These are phyloP conservation scores for Conomelus anceps DNA, from an alignment of 2,888 invertebrate genomes.

Conservation along the genomic window DNA sequence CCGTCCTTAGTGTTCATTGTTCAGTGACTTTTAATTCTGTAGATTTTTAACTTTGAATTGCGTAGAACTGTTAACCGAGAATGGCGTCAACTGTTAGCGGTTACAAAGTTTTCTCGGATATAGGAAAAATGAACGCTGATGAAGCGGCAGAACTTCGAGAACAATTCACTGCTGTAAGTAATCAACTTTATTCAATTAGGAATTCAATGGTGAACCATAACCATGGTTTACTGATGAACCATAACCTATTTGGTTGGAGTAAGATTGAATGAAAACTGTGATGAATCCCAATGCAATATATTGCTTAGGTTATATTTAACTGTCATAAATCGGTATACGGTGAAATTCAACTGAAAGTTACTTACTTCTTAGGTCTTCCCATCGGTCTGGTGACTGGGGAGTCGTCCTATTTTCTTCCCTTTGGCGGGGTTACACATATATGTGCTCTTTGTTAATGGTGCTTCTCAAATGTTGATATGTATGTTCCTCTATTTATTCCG, in stretches of 20 bases:
- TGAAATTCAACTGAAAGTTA: no score
- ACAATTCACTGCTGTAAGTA: constrained; percentile 65
- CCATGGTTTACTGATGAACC: neutral
- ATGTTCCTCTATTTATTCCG: no score
- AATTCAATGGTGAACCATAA: neutral
- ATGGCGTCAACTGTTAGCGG: constrained; percentile 25
- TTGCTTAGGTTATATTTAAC: no score
- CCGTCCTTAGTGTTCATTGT: neutral
- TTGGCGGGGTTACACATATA: no score
- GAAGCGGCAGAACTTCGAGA: constrained; percentile 68
- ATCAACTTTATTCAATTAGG: neutral
- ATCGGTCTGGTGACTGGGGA: no score
- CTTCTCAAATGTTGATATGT: no score
- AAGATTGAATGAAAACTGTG: neutral
- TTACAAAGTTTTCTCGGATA: constrained; percentile 22
- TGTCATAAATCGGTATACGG: no score
- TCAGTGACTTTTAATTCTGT: neutral
- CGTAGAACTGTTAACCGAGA: neutral
- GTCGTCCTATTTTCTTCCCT: no score
- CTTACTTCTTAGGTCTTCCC: no score
- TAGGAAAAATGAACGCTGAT: constrained; percentile 42
- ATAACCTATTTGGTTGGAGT: neutral
- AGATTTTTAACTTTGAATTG: neutral
- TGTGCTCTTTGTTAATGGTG: no score
- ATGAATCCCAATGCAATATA: neutral